phyloP scores from a whole-genome alignment of 2,113 vertebrate genomes.

The Indri indri region DNA sequence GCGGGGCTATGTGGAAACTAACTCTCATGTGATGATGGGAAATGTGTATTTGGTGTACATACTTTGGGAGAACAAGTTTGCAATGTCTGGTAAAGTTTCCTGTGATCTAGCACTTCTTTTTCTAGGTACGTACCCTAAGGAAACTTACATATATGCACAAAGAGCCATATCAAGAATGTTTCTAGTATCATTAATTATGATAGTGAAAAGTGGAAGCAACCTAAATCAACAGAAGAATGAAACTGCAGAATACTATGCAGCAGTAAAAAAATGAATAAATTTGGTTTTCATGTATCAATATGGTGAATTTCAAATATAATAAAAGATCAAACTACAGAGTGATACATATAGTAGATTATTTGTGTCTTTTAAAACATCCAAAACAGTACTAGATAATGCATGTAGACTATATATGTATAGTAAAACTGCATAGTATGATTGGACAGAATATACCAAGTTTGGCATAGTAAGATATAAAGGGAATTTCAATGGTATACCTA shows the following conservation, averaged over 20 bases:
- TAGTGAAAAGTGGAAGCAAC: slow-evolving; percentile 19
- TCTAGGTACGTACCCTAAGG: neutral
- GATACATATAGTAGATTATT: neutral
- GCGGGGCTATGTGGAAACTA: neutral
- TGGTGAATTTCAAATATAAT: neutral
- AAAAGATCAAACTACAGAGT: neutral
- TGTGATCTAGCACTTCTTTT: neutral
- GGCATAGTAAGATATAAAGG: neutral
- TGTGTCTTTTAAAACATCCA: neutral
- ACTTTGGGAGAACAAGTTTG: neutral
- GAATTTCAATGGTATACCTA: neutral
- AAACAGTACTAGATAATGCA: neutral
- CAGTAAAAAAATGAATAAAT: neutral
- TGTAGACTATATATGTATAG: neutral
- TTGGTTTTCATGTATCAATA: neutral
- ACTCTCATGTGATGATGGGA: neutral
- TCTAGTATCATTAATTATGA: neutral
- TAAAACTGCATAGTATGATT: neutral
- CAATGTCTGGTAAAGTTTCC: neutral
- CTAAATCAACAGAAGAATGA: slow-evolving; percentile 7
- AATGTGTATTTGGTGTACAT: neutral
- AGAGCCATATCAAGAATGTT: neutral
- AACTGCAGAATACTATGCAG: neutral
- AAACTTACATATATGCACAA: neutral
- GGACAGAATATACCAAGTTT: neutral